Base-by-base conservation (phyloP, 2,888 invertebrate genomes). In the Emmelina monodactyla region DNA sequence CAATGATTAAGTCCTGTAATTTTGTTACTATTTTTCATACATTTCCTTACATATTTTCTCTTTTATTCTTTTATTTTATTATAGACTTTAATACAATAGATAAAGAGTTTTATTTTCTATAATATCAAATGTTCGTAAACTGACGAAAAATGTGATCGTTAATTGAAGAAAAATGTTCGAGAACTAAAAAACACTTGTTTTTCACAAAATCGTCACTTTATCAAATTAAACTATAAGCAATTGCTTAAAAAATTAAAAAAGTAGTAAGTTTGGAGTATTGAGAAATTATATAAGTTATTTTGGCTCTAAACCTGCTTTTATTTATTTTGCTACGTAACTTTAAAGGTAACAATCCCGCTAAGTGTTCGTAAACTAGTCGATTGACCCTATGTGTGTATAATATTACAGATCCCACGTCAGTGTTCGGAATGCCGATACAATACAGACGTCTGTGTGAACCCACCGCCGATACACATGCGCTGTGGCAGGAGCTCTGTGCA, bases 401-500 rank as follows among this genome's bases (percentile, higher is more conserved):
- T 6, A 19, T 19, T n/a, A n/a, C n/a, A n/a, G 25, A 25, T 11
- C 25, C 25, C n/a, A 25, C 6, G 3, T 11, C 9, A 25, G 11
- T 25, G 11, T n/a, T 25, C n/a, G 25, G 25, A 3, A 11, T 9
- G n/a, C 3, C 6, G 3, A 10, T 25, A 3, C 25, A 25, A 10
- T 25, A 25, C n/a, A 25, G 25, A 25, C 4, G 91, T 50, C 71
- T 92, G 37, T 88, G 92, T 14, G 87, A 85, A 37, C 91, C 91
- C 30, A 85, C 88, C 43, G 84, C 87, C 22, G 91, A 92, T 64
- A 88, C 90, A 30, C 84, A 86, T 39, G 88, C 88, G 44, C 82
- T 92, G 44, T 91, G 92, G 88, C 91, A 91, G 54, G 89, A 93
- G 64, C 91, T 94, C 41, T 82, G 88, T 55, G 83, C 83, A 46